phyloP scores from a whole-genome alignment of 2,113 vertebrate genomes.

The Gulo gulo region DNA sequence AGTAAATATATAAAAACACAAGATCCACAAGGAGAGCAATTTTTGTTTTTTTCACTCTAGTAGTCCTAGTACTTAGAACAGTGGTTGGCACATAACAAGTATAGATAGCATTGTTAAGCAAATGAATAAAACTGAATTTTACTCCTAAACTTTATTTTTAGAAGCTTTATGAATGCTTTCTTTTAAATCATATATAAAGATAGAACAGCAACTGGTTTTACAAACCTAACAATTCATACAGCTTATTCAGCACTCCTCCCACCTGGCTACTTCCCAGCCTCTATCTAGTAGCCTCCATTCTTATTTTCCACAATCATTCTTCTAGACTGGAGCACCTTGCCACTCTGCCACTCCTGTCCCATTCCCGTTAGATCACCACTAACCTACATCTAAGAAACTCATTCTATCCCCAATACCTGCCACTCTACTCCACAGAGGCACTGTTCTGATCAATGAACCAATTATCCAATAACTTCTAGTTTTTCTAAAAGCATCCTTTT shows the following conservation, averaged over 20 bases:
- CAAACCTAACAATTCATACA: neutral
- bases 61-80: neutral
- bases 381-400: neutral
- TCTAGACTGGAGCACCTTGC: neutral
- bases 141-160: slow-evolving; percentile 13
- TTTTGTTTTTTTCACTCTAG: neutral
- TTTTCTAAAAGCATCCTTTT: neutral
- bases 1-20: neutral
- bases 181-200: neutral
- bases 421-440: neutral
- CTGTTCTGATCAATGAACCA: neutral
- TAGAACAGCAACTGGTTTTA: neutral
- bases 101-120: neutral
- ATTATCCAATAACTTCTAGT: neutral
- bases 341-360: neutral
- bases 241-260: neutral
- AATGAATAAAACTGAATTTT: neutral
- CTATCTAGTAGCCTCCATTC: neutral
- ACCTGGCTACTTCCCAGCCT: neutral
- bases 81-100: neutral
- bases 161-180: neutral
- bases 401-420: neutral
- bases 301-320: neutral
- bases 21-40: neutral
- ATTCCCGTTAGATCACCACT: neutral